These are phyloP conservation scores for Tachina grossa DNA, from an alignment of 2,888 invertebrate genomes.

Conservation along the genomic window DNA sequence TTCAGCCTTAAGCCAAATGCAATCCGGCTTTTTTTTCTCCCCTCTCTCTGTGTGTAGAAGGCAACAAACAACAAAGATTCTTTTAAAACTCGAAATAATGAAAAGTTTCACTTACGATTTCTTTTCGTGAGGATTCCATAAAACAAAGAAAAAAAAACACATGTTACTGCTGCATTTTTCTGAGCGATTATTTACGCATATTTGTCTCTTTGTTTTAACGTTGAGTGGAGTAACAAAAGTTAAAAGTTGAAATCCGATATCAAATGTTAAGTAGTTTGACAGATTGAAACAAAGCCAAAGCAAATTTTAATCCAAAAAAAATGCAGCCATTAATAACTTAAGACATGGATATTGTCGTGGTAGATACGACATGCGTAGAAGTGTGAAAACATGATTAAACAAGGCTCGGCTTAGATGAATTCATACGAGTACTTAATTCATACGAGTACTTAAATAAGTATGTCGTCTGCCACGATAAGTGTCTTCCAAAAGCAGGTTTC, in stretches of 20 bases:
- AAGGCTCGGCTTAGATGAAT: constrained; percentile 6
- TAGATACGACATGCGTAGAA: constrained; percentile 2
- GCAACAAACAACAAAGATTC: constrained; percentile 36
- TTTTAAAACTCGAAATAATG: constrained; percentile 36
- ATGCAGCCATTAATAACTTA: background rate
- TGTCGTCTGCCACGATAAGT: no score
- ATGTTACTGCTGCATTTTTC: constrained; percentile 44
- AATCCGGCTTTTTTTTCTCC: constrained; percentile 14
- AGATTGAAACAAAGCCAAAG: constrained; percentile 51
- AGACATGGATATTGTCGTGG: background rate
- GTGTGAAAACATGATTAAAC: constrained; percentile 40
- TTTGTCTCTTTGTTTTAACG: constrained; percentile 19
- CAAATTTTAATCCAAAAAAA: constrained; percentile 48
- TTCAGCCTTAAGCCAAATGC: constrained; percentile 40
- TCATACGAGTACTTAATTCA: no score
- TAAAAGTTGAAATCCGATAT: constrained; percentile 62
- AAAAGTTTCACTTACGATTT: constrained; percentile 70
- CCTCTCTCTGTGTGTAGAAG: constrained; percentile 12
- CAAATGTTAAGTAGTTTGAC: constrained; percentile 41
- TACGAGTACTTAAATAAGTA: no score
- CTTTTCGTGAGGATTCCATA: constrained; percentile 31
- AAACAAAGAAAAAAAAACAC: constrained; percentile 40
- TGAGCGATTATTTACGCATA: constrained; percentile 64
- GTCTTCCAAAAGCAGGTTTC: background rate
- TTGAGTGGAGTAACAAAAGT: constrained; percentile 30